Evolutionary conservation across 2,888 invertebrate species (phyloP).

Genomic region (Xestia rhomboidea): DNA sequence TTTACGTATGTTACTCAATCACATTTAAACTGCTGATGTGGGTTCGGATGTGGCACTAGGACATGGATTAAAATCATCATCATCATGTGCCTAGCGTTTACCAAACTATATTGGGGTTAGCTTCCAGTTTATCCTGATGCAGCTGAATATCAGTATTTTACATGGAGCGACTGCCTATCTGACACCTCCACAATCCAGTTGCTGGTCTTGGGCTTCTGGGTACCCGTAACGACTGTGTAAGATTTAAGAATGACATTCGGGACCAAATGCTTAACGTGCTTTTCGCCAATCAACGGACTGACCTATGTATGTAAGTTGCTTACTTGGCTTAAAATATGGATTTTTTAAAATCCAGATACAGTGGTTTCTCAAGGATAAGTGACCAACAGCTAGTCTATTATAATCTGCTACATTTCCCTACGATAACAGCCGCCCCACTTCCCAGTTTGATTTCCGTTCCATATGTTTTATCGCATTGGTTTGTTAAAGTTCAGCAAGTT

Average conservation of each 20-base stretch:
- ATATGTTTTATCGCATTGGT: conserved; percentile 43
- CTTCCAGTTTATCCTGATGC: not conserved
- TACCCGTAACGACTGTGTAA: not conserved
- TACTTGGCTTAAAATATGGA: conserved; percentile 3
- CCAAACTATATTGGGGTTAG: not conserved
- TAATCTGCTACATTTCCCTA: conserved; percentile 25
- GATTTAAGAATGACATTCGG: not conserved
- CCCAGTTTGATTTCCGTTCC: conserved; percentile 50
- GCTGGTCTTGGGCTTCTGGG: not conserved
- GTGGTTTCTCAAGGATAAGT: not conserved
- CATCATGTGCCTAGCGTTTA: not conserved
- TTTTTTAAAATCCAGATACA: not conserved
- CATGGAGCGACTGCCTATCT: not conserved
- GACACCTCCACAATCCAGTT: not conserved
- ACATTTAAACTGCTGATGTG: not conserved
- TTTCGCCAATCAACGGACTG: not conserved
- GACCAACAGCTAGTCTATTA: not conserved
- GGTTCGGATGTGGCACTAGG: not conserved
- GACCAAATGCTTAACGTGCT: not conserved
- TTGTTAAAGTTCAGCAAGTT: conserved; percentile 40
- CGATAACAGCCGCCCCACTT: conserved; percentile 38
- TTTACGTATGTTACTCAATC: not conserved
- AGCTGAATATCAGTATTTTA: not conserved
- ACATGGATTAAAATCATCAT: not conserved
- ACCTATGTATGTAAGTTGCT: too few relatives aligned